Base-by-base conservation (phyloP, 23 tunicate species). In the Ascidia mentula region DNA sequence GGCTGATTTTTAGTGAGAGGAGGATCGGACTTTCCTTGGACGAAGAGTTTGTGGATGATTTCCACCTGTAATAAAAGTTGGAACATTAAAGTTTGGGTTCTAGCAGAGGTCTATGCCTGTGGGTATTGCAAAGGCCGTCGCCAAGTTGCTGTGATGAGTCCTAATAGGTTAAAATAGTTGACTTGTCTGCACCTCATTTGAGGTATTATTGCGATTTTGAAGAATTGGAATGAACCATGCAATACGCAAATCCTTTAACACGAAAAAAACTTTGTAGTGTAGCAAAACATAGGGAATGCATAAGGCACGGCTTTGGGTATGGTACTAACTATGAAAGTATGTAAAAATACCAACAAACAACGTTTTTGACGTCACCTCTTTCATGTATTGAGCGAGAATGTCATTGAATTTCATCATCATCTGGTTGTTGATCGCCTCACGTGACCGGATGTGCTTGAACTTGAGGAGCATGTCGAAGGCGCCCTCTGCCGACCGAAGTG, bases 331-430 rank as follows among this genome's bases (percentile, higher is more conserved):
- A n/a, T n/a, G n/a, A n/a, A n/a, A n/a, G n/a, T n/a, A n/a, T n/a
- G n/a, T n/a, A n/a, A n/a, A n/a, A n/a, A n/a, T n/a, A n/a, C n/a
- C n/a, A n/a, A n/a, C n/a, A n/a, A n/a, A n/a, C n/a, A n/a, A n/a
- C n/a, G n/a, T n/a, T n/a, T n/a, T n/a, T n/a, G n/a, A n/a, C n/a
- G n/a, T n/a, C 35, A 84, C 98, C 82, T 95, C 98, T 89, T 95
- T 95, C 91, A 89, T 85, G 79, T 95, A 95, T 59, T 95, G 98
- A 6, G 90, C 91, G 18, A 95, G 91, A 46, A 95, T 95, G 38
- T 95, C 98, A 72, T 89, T 89, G 73, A 89, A 95, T 36, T 95
- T 95, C 46, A 79, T 74, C 98, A 95, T 95, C 98, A 95, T 95
- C 38, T 95, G 98, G 45, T 92, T 84, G 79, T 95, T 95, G 69